Conservation (phyloP, 2,888 invertebrate species). For the Mesodorylaimus sp. region DNA sequence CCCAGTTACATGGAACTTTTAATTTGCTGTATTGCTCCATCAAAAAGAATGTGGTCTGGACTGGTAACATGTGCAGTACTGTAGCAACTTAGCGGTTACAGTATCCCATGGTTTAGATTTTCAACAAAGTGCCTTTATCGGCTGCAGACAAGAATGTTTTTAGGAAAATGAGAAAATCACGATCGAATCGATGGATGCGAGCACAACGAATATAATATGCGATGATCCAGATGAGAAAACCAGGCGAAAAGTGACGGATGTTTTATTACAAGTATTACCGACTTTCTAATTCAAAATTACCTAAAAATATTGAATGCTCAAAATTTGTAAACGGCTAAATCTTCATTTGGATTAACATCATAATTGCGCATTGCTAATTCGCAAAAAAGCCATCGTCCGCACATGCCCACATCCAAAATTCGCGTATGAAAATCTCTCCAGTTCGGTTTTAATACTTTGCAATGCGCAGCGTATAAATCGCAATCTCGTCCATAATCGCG, state of each 20-base stretch:
- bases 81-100: no score
- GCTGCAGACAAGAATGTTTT: background rate
- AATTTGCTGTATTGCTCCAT: no score
- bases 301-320: background rate
- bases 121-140: no score
- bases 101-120: no score
- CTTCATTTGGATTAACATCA: conserved; percentile 1
- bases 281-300: background rate
- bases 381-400: conserved; percentile 1
- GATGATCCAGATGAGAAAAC: background rate
- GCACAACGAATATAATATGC: background rate
- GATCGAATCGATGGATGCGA: background rate
- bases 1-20: no score
- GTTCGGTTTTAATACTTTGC: background rate
- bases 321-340: background rate
- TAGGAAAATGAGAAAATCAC: background rate
- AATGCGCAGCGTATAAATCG: background rate
- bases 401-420: conserved; percentile 6
- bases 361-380: background rate
- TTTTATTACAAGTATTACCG: background rate
- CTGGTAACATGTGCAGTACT: no score
- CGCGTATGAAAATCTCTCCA: background rate
- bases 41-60: no score
- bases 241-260: background rate
- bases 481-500: background rate